These are phyloP conservation scores for Schizopygopsis malacanthus DNA, from an alignment of 2,797 vertebrate genomes.

Conservation along the genomic window DNA sequence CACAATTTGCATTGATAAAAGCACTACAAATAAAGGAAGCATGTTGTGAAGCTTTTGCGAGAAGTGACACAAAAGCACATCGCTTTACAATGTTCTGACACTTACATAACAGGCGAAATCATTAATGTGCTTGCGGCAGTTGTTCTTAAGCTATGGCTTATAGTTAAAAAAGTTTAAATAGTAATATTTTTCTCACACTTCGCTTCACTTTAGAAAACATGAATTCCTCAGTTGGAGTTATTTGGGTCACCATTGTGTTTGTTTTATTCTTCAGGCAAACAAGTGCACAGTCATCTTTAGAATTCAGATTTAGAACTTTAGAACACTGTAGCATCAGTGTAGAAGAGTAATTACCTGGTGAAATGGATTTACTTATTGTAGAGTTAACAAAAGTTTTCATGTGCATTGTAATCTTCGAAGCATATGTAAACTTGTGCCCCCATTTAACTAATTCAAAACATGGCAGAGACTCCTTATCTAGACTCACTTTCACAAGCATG, in stretches of 20 bases:
- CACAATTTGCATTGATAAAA: too few species aligned
- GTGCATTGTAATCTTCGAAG: background rate
- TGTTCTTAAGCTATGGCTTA: background rate
- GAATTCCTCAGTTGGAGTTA: background rate
- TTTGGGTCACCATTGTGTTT: background rate
- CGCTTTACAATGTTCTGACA: background rate
- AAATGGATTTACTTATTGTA: background rate
- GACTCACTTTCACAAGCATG: slow-evolving; percentile 34
- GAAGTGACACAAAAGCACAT: background rate
- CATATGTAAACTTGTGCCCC: slow-evolving; percentile 23
- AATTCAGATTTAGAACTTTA: too few species aligned
- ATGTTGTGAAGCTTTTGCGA: background rate
- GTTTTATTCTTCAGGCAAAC: too few species aligned
- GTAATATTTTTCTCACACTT: background rate
- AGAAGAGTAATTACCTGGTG: background rate
- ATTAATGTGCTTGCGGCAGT: background rate
- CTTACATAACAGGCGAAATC: background rate
- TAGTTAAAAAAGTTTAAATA: background rate
- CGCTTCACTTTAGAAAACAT: background rate
- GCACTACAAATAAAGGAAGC: background rate
- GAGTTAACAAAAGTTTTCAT: background rate
- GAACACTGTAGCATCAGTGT: background rate
- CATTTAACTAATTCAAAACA: slow-evolving; percentile 26
- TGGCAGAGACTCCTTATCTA: slow-evolving; percentile 26
- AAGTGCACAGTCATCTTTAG: too few species aligned